Conservation (phyloP, 2,113 vertebrate species). For the Aleadryas rufinucha region DNA sequence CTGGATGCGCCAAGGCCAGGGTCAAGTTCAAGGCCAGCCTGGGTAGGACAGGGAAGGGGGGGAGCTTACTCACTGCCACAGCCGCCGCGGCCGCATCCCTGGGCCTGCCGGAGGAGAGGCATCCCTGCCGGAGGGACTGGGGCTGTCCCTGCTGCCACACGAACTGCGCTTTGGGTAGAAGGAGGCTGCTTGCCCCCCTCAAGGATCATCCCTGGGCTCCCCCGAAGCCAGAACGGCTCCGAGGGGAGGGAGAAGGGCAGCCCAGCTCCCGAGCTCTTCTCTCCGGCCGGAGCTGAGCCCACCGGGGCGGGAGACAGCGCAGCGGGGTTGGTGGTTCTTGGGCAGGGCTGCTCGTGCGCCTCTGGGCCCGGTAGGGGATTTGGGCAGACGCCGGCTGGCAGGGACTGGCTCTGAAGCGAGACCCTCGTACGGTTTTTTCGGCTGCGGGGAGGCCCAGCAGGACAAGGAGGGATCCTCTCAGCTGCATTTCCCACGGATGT, state of each 20-base stretch:
- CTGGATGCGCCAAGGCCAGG: conserved; percentile 61
- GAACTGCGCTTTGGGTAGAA: not conserved
- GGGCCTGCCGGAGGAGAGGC: not conserved
- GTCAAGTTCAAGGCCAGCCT: conserved; percentile 74
- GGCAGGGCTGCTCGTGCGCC: accelerated
- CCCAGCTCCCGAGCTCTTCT: not conserved
- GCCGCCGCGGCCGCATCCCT: not conserved
- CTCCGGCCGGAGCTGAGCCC: not conserved
- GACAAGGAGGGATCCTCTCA: not conserved
- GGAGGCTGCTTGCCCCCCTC: not conserved
- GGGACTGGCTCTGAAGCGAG: not conserved
- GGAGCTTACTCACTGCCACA: not conserved
- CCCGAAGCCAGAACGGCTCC: not conserved
- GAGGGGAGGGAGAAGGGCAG: not conserved
- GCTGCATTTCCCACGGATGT: conserved; percentile 18
- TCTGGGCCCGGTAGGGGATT: not conserved
- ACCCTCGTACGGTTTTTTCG: not conserved
- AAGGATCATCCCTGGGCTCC: not conserved
- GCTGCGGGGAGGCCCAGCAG: not conserved
- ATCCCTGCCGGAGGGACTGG: not conserved
- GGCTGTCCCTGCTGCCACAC: not conserved
- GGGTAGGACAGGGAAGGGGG: not conserved
- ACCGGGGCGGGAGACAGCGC: accelerated
- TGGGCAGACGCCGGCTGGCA: not conserved
- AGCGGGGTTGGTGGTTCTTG: not conserved